A percentile compares a stretch with the other conserved stretches of the same genome.
These are phyloP conservation scores for Drosophila quinaria DNA, from an alignment of 2,888 invertebrate genomes.

Conservation along the genomic window DNA sequence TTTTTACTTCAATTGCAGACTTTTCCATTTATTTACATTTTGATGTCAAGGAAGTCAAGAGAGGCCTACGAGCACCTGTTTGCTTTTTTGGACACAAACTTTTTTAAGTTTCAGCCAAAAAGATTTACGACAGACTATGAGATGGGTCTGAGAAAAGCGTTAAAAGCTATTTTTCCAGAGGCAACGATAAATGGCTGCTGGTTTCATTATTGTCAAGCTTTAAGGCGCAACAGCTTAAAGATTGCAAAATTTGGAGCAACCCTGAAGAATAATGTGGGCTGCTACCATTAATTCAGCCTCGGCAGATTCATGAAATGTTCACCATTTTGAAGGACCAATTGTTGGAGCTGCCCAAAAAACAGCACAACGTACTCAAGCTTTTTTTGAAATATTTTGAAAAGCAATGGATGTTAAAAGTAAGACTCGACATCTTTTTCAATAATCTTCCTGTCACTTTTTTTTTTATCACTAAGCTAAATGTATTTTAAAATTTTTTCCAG, in stretches of 20 bases:
- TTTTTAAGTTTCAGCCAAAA: constrained; percentile 7
- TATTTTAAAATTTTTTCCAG: background rate
- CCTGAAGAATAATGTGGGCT: background rate
- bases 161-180: constrained; percentile 5
- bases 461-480: background rate
- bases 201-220: constrained; percentile 13
- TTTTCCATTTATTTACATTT: constrained; percentile 11
- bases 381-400: constrained; percentile 10
- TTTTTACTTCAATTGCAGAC: background rate
- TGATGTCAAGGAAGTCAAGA: constrained; percentile 6
- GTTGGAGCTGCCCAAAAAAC: constrained; percentile 1
- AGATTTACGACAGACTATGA: constrained; percentile 9
- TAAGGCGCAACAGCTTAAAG: constrained; percentile 12
- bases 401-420: constrained; percentile 14
- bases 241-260: constrained; percentile 4
- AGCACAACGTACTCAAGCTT: background rate
- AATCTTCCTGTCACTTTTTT: background rate
- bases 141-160: constrained; percentile 4
- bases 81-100: constrained; percentile 8
- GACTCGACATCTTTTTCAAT: background rate
- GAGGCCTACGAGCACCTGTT: constrained; percentile 3
- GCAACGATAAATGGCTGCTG: constrained; percentile 5
- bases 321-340: constrained; percentile 8
- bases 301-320: constrained; percentile 1
- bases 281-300: constrained; percentile 10